These are phyloP conservation scores for Cyclargus thomasi DNA, from an alignment of 1,140 invertebrate genomes.

Conservation along the genomic window DNA sequence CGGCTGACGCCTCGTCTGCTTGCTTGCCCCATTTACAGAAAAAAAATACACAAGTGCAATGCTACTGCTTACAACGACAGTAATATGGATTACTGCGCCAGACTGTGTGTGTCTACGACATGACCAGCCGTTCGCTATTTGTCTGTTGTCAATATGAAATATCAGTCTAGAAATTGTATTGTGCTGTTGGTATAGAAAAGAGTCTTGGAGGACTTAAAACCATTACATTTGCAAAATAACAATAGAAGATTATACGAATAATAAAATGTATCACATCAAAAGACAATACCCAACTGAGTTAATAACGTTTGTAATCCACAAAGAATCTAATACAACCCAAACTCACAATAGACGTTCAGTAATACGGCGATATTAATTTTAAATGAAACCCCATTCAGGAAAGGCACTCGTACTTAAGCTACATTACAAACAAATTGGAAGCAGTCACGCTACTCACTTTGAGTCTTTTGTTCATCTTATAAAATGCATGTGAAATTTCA, in stretches of 20 bases:
- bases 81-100: neutral
- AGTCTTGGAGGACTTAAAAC: neutral
- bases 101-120: neutral
- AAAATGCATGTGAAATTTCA: conserved; percentile 32
- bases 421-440: conserved; percentile 52
- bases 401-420: conserved; percentile 31
- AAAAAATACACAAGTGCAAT: too few species aligned
- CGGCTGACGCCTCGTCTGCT: too few species aligned
- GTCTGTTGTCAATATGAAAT: neutral
- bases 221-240: neutral
- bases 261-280: neutral
- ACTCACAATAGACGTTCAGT: neutral
- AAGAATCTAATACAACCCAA: conserved; percentile 1
- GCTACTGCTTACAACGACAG: neutral
- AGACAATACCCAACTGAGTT: neutral
- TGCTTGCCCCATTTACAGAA: too few species aligned
- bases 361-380: conserved; percentile 26
- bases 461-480: conserved; percentile 51
- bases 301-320: neutral
- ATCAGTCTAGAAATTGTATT: neutral
- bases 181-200: neutral
- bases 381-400: conserved; percentile 29
- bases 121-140: neutral
- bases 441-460: conserved; percentile 58
- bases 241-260: neutral